Base-by-base conservation (phyloP, 2,888 invertebrate genomes). In the Drosophila anceps region DNA sequence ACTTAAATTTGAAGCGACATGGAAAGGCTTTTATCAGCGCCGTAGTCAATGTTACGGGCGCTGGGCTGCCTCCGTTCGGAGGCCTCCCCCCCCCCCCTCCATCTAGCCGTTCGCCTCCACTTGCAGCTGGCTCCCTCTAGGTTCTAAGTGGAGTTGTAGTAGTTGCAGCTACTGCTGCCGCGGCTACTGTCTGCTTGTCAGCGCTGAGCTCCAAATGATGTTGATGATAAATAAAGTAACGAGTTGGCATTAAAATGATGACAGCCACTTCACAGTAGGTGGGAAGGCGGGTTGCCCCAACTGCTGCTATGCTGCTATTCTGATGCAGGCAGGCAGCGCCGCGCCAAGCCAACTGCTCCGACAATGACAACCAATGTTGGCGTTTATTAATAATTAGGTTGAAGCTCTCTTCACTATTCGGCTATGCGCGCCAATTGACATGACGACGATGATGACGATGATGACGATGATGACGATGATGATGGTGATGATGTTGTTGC, bases 1-100 rank as follows among this genome's bases (percentile, higher is more conserved):
- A 90, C 86, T 90, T 86, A 86, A 86, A 90, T 86, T 86, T 86
- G 85, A 88, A 79, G 86, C 90, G 86, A 86, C 86, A 86, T 85
- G 86, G 88, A 86, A 86, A 86, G 86, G 90, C 86, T 86, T 86
- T 86, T 86, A 86, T 90, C 85, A 82, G 89, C 68, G 77, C 87
- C 89, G 87, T 84, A 81, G 71, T 76, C 81, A 76, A 83, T 77
- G 81, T 69, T 85, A 82, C 83, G 81, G 82, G 77, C 84, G 64
- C 66, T 62, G 70, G 66, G 73, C 84, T 77, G 54, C 65, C 71
- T 62, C 62, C 55, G 43, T 54, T 63, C 55, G 33, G 15, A 46
- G 27, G 46, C 44, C 50, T 29, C 48, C 33, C 3, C 9, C 8
- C 9, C 9, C 4, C 13, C 1, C 37, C n/a, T 37, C 13, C 27